phyloP scores from a whole-genome alignment of 2,113 vertebrate genomes.

The Apistogramma diplotaenia region DNA sequence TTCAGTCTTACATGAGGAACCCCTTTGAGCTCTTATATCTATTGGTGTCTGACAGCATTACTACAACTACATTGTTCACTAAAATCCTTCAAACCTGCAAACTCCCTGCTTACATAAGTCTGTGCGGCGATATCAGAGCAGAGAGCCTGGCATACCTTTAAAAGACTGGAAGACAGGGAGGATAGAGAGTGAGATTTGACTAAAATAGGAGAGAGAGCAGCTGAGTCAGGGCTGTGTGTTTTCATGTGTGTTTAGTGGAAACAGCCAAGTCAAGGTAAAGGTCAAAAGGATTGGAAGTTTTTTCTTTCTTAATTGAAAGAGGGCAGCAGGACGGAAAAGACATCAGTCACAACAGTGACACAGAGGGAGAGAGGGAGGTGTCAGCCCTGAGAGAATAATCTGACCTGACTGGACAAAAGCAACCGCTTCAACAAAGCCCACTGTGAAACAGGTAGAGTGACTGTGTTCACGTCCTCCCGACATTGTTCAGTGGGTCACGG shows the following conservation, averaged over 20 bases:
- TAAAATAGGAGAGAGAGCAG: slow-evolving; percentile 72
- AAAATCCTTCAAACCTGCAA: slow-evolving; percentile 15
- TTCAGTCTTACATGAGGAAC: not conserved
- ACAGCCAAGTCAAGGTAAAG: slow-evolving; percentile 66
- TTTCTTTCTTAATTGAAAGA: slow-evolving; percentile 66
- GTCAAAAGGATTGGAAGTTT: slow-evolving; percentile 60
- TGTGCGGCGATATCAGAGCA: slow-evolving; percentile 30
- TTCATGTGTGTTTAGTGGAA: slow-evolving; percentile 73
- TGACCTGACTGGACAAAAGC: slow-evolving; percentile 25
- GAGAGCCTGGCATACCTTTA: slow-evolving; percentile 56
- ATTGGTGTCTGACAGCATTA: not conserved
- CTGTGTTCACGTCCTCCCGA: slow-evolving; percentile 5
- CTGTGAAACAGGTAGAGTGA: slow-evolving; percentile 10
- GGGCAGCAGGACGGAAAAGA: slow-evolving; percentile 66
- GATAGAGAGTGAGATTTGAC: slow-evolving; percentile 55
- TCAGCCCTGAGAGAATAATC: not conserved
- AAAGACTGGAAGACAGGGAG: slow-evolving; percentile 57
- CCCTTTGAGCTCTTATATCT: not conserved
- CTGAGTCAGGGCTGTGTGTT: slow-evolving; percentile 44
- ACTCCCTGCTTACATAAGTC: slow-evolving; percentile 18
- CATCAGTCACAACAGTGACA: slow-evolving; percentile 67
- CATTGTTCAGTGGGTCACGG: not conserved
- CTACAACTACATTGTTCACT: slow-evolving; percentile 13
- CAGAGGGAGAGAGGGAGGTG: slow-evolving; percentile 5
- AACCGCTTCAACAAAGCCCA: not conserved